These are phyloP conservation scores for Notospermus geniculatus DNA, from an alignment of 1,140 invertebrate genomes.

Conservation along the genomic window DNA sequence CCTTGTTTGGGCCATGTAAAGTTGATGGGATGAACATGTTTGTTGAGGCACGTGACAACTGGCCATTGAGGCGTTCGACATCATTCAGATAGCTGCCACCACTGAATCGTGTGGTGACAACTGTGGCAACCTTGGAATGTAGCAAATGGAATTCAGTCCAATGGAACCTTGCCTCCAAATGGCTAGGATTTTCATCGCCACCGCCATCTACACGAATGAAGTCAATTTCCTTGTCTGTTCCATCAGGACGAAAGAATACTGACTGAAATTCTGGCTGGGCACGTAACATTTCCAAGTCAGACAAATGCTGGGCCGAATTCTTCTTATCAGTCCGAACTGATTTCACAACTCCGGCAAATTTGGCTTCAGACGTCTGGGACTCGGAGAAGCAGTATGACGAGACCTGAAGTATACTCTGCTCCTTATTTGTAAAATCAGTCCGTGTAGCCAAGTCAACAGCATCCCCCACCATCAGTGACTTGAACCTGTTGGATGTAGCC, in stretches of 20 bases:
- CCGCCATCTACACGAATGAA: background rate
- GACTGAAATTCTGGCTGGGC: background rate
- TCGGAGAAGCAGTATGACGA: background rate
- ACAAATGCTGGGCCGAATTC: background rate
- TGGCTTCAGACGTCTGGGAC: background rate
- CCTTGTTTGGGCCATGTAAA: background rate
- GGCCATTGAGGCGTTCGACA: constrained; percentile 5
- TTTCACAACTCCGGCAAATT: constrained; percentile 1
- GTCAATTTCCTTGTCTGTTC: background rate
- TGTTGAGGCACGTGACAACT: background rate
- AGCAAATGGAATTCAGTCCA: background rate
- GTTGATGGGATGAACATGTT: constrained; percentile 6
- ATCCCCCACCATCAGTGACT: background rate
- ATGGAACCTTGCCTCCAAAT: background rate
- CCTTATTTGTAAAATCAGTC: background rate
- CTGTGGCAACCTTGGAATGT: too few relatives aligned
- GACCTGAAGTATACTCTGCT: background rate
- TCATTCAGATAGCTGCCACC: constrained; percentile 1
- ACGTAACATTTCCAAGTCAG: background rate
- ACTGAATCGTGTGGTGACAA: constrained; percentile 1
- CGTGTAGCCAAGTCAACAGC: background rate
- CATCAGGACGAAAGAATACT: background rate
- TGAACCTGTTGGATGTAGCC: background rate
- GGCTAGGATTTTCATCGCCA: constrained; percentile 7
- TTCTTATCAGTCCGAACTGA: background rate